These are phyloP conservation scores for Saxidomus purpurata DNA, from an alignment of 1,140 invertebrate species.

Conservation along the genomic window DNA sequence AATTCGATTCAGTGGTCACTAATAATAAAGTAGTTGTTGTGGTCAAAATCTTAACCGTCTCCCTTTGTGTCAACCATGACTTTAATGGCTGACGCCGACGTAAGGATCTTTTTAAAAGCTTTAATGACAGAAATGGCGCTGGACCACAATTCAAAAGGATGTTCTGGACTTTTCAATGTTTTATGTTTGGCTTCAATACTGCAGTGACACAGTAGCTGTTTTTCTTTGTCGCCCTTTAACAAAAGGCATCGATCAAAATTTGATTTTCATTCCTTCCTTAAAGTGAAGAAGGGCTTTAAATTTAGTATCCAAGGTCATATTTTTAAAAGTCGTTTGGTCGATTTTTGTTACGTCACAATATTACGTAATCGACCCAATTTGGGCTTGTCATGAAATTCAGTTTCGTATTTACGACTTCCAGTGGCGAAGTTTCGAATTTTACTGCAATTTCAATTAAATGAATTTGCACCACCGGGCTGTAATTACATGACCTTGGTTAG, in stretches of 20 bases:
- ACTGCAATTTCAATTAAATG: background rate
- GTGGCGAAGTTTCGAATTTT: background rate
- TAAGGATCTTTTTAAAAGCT: background rate
- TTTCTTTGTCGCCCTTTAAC: constrained; percentile 4
- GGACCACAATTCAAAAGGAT: background rate
- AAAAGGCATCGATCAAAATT: constrained; percentile 4
- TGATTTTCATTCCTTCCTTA: background rate
- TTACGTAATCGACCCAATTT: constrained; percentile 13
- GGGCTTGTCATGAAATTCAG: background rate
- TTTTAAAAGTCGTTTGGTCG: background rate
- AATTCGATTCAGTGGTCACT: background rate
- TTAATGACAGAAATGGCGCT: constrained; percentile 10
- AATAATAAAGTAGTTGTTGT: constrained; percentile 4
- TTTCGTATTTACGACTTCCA: background rate
- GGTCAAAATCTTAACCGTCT: background rate
- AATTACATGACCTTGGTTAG: constrained; percentile 37
- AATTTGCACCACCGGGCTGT: background rate
- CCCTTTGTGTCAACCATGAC: constrained; percentile 4
- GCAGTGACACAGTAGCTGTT: background rate
- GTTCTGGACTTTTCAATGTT: background rate
- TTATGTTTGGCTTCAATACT: too few relatives aligned
- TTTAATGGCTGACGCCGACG: background rate
- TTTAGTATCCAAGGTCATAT: constrained; percentile 1
- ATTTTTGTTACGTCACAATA: background rate
- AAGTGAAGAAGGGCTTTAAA: background rate